Evolutionary conservation across 1,140 invertebrate genomes (phyloP), one percentile per base, ranked within the genome.

Genomic region (Ostrea denselamellosa): DNA sequence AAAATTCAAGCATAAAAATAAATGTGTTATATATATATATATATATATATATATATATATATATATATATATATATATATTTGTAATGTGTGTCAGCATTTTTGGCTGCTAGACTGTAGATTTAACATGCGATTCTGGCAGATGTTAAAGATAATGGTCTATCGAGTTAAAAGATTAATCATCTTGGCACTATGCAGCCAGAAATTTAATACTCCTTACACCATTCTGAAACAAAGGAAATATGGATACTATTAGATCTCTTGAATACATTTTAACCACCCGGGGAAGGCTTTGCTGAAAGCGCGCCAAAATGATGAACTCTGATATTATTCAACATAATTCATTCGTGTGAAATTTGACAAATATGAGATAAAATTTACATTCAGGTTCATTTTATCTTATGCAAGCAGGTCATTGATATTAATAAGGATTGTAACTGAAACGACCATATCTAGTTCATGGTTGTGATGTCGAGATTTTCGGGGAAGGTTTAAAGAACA

Each of bases 161-260:
- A 77, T 77, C 68, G 68, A 77, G 68, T 77, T 77, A 77, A 77
- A 77, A 77, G 68, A 77, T 77, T 77, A 25, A 77, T 77, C 68
- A 77, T 25, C 25, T 25, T 77, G 68, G 68, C 68, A 77, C 10
- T 77, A 77, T 77, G 68, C 68, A 77, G 68, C 68, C 68, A 77
- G 68, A 77, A 77, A 77, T 77, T 44, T 77, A 34, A 77, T 77
- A 77, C 68, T 34, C 22, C 22, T 77, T 77, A 77, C 22, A 77
- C 28, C 28, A 77, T 14, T 77, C 25, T 17, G 14, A 77, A 12
- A 77, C 28, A 77, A 77, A 44, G 14, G 68, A 34, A 17, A 25
- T 28, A 28, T 34, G 68, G 68, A 28, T 8, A 77, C 10, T 77
- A 25, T 77, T 77, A 77, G 68, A 44, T 25, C 22, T 77, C 25